phyloP scores from a whole-genome alignment of 2,113 vertebrate species.

The Pholis gunnellus region DNA sequence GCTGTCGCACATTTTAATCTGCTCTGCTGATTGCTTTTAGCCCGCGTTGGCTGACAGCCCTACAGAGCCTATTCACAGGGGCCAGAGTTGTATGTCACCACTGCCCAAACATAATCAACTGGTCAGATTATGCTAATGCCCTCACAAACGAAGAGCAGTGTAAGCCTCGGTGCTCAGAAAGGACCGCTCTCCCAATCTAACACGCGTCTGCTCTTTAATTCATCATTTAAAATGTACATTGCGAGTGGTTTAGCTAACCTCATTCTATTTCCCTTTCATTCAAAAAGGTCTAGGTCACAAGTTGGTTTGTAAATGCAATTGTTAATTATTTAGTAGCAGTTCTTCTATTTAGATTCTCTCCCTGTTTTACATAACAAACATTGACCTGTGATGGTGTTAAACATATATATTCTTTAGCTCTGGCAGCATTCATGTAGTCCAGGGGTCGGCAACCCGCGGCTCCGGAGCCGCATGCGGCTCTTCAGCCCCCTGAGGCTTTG shows the following conservation, averaged over 20 bases:
- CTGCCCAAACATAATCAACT: slow-evolving; percentile 72
- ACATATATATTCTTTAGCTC: background rate
- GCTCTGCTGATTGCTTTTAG: slow-evolving; percentile 69
- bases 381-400: background rate
- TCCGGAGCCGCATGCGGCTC: too few relatives aligned
- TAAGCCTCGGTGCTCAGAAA: slow-evolving; percentile 19
- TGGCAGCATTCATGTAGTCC: background rate
- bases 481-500: too few relatives aligned
- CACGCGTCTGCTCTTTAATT: slow-evolving; percentile 8
- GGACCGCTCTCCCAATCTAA: slow-evolving; percentile 23
- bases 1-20: slow-evolving; percentile 70
- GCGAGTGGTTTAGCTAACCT: background rate
- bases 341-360: background rate
- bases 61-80: slow-evolving; percentile 58
- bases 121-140: slow-evolving; percentile 74
- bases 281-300: background rate
- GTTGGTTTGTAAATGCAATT: slow-evolving; percentile 1
- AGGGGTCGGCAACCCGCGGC: too few relatives aligned
- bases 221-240: background rate
- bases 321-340: background rate
- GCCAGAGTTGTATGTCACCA: slow-evolving; percentile 63
- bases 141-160: slow-evolving; percentile 27
- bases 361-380: background rate
- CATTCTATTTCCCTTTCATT: slow-evolving; percentile 4
- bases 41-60: slow-evolving; percentile 59